These are phyloP conservation scores for Octodonta nipae DNA, from an alignment of 2,888 invertebrate species.

Conservation along the genomic window DNA sequence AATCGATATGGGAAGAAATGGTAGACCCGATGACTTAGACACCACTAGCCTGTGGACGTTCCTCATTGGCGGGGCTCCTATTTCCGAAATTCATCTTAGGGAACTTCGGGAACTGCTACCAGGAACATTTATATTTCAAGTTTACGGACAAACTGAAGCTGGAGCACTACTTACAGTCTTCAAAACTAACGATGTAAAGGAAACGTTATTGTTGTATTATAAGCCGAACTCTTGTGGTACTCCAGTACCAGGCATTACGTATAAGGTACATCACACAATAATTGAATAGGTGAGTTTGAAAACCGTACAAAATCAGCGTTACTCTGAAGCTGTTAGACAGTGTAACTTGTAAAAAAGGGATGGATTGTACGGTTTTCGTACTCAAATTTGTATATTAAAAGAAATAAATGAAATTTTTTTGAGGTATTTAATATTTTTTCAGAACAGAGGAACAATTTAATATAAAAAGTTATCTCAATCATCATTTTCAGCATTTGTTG, in stretches of 20 bases:
- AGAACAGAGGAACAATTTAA: no score
- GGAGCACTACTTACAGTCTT: constrained; percentile 24
- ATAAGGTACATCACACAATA: constrained; percentile 26
- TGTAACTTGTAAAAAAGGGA: no score
- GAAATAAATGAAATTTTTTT: no score
- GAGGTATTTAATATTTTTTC: no score
- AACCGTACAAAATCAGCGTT: no score
- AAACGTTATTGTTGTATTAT: constrained; percentile 20
- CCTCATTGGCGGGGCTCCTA: constrained; percentile 24
- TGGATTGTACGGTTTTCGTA: no score
- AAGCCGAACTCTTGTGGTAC: constrained; percentile 25
- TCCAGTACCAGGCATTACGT: constrained; percentile 20
- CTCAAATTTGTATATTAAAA: no score
- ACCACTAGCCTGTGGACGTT: constrained; percentile 23
- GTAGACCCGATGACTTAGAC: constrained; percentile 26
- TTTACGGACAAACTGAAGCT: constrained; percentile 31
- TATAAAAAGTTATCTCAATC: no score
- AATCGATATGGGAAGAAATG: constrained; percentile 21
- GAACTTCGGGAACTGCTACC: constrained; percentile 28
- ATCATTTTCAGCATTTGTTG: no score
- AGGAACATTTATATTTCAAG: constrained; percentile 24
- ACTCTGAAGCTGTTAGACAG: no score
- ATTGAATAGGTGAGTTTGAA: no score
- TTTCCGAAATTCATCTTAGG: constrained; percentile 19
- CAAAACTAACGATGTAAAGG: constrained; percentile 19